These are phyloP conservation scores for Ferdinandea cuprea DNA, from an alignment of 2,888 invertebrate species.

Conservation along the genomic window DNA sequence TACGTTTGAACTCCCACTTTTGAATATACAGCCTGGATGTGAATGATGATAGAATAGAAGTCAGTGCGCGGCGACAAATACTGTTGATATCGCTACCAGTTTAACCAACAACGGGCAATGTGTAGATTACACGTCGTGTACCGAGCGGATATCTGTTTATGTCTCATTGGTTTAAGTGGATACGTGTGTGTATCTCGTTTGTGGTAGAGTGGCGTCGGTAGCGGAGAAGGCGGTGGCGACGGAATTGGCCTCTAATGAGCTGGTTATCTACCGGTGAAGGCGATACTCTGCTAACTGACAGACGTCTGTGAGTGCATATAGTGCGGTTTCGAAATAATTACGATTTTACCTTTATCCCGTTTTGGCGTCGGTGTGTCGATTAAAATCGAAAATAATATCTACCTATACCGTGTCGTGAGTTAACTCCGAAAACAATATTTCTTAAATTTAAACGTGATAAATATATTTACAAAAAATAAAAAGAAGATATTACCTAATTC, in stretches of 20 bases:
- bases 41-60: constrained; percentile 38
- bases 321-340: constrained; percentile 73
- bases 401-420: constrained; percentile 4
- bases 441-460: background rate
- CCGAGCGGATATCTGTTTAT: constrained; percentile 70
- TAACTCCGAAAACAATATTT: constrained; percentile 11
- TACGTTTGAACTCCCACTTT: constrained; percentile 65
- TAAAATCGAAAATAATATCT: constrained; percentile 25
- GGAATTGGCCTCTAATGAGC: constrained; percentile 72
- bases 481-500: background rate
- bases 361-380: constrained; percentile 52
- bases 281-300: constrained; percentile 69
- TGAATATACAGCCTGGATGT: constrained; percentile 32
- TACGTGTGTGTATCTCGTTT: constrained; percentile 68
- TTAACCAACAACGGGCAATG: constrained; percentile 68
- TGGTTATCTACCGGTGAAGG: constrained; percentile 68
- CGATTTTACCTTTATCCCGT: constrained; percentile 25
- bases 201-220: constrained; percentile 35
- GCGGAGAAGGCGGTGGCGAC: constrained; percentile 44
- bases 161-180: constrained; percentile 73
- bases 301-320: constrained; percentile 59
- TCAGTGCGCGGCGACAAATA: constrained; percentile 69
- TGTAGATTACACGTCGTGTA: constrained; percentile 67
- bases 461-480: background rate
- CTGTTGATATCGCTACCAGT: constrained; percentile 70